These are phyloP conservation scores for Acleris cristana DNA, from an alignment of 2,888 invertebrate genomes.

Conservation along the genomic window DNA sequence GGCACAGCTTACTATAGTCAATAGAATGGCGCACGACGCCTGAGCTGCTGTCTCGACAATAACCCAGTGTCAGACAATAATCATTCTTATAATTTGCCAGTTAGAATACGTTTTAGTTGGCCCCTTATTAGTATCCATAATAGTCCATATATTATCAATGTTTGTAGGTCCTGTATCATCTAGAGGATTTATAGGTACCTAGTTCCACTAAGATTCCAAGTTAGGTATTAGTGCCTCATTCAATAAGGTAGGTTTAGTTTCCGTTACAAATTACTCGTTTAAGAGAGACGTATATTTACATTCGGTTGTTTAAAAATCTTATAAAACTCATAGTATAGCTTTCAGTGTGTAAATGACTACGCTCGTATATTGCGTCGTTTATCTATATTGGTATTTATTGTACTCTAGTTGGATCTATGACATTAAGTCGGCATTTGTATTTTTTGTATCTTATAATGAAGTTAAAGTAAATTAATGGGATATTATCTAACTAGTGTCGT, in stretches of 20 bases:
- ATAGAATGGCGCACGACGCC: constrained; percentile 68
- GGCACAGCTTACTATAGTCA: constrained; percentile 59
- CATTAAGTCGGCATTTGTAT: constrained; percentile 22
- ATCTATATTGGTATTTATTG: constrained; percentile 9
- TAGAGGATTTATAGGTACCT: constrained; percentile 28
- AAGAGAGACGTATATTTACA: constrained; percentile 2
- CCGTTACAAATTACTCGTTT: constrained; percentile 7
- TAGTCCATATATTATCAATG: constrained; percentile 31
- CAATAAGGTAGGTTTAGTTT: constrained; percentile 23
- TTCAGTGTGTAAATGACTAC: constrained; percentile 5
- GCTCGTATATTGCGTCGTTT: constrained; percentile 12
- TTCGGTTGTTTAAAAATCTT: constrained; percentile 11
- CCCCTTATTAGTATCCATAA: constrained; percentile 45
- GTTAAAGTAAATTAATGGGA: constrained; percentile 20
- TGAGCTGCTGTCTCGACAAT: constrained; percentile 83
- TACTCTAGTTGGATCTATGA: constrained; percentile 19
- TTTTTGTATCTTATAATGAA: constrained; percentile 27
- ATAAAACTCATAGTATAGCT: constrained; percentile 9
- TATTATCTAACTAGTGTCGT: constrained; percentile 25
- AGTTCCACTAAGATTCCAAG: constrained; percentile 27
- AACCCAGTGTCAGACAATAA: constrained; percentile 84
- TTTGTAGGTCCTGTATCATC: constrained; percentile 29
- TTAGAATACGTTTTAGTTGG: constrained; percentile 61
- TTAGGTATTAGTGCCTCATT: constrained; percentile 32
- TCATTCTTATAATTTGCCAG: constrained; percentile 75